Base-by-base conservation (phyloP, 2,888 invertebrate species). In the Dasypolia templi region DNA sequence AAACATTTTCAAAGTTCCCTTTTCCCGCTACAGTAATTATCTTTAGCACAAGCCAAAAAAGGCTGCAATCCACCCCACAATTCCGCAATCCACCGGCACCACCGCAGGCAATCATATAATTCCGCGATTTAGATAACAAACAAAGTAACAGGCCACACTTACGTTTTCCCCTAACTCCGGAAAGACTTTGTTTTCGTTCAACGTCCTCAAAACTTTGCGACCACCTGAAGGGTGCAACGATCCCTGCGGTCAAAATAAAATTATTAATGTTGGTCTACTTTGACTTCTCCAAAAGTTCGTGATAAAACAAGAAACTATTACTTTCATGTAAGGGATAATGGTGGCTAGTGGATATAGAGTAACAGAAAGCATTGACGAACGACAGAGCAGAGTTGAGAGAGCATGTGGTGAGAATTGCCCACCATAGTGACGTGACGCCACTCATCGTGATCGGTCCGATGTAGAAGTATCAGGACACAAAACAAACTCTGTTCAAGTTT, bases 171-270 rank as follows among this genome's bases (percentile, higher is more conserved):
- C 29, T 4, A 63, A 58, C 56, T 65, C 71, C 46, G 59, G 61
- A 77, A 63, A 49, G 32, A 74, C 72, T 87, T 85, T 73, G 65
- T 79, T 82, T 78, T 84, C 77, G 69, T 59, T 71, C 61, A 55
- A 61, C 70, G 75, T 61, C 61, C 71, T 77, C 42, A 74, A 70
- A 68, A 75, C 67, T 49, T 29, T 17, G 46, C 12, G 49, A 46
- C 65, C 63, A 80, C 56, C 77, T 84, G 79, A 74, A 64, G 67
- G 85, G 87, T 75, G 74, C 84, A 67, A 78, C 72, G 87, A 83
- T 88, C 88, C 83, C 70, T 61, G 0, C n/a, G 64, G 49, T 32
- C 53, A 63, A 42, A 53, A 51, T 58, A n/a, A 73, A 67, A 55
- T 53, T 22, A 65, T 65, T 51, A 55, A 49, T 26, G 39, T 72